Evolutionary conservation across 1,140 invertebrate species (phyloP), one percentile per base, ranked within the genome.

Genomic region (Pinna nobilis): DNA sequence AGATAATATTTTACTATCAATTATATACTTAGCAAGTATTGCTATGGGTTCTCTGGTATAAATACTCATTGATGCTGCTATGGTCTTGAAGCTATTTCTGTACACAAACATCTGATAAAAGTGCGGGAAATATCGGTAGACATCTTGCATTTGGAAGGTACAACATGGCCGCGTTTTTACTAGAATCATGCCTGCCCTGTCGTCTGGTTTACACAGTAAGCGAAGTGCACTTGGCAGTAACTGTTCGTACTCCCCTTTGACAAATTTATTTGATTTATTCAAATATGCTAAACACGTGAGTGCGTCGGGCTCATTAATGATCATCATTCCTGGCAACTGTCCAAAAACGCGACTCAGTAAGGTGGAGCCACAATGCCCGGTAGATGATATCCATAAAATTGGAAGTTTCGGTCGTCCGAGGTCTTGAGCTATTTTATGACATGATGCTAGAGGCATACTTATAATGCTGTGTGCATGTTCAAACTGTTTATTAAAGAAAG

Each of bases 191-290:
- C 76, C 75, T 11, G 80, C 79, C 15, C 81, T 72, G 60, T 86
- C 81, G 66, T 85, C 81, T 3, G 84, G 86, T 77, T 87, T 87
- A 65, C 85, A 86, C 15, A 86, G 70, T 47, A 87, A 69, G 63
- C 82, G 70, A 15, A 87, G 73, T 28, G 84, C 80, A 65, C 84
- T 85, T 2, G 76, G 75, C 7, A 86, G 69, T 15, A 86, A 66
- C 49, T 86, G 81, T 25, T 82, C 79, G 65, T 86, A 86, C 67
- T 86, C 85, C 4, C 78, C 75, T 15, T 77, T 71, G 23, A 77
- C 74, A 33, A 85, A 70, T 20, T 32, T 44, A 15, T 73, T 74
- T 18, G 76, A 73, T 44, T 83, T 80, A 35, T 78, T 72, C 55
- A 85, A 66, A 47, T 79, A 76, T 2, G 79, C 83, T 9, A 87